Evolutionary conservation across 2,797 vertebrate genomes (phyloP).

Genomic region (Etheostoma perlongum): DNA sequence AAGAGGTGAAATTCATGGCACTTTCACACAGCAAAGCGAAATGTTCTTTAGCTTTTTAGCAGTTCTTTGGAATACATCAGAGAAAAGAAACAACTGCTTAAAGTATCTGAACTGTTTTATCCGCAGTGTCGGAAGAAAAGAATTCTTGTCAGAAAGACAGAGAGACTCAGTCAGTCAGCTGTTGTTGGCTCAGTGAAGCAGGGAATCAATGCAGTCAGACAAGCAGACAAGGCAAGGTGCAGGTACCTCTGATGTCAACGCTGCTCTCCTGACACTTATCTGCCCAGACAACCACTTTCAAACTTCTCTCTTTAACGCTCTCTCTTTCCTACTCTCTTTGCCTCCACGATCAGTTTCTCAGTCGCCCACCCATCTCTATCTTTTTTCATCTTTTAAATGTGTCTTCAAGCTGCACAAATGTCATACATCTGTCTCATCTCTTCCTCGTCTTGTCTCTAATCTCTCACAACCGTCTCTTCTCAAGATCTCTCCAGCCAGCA

Average conservation of each 20-base stretch:
- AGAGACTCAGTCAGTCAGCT: constrained; percentile 54
- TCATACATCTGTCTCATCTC: constrained; percentile 40
- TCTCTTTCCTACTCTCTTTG: constrained; percentile 14
- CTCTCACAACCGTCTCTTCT: constrained; percentile 48
- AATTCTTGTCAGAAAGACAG: constrained; percentile 21
- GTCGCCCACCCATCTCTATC: background rate
- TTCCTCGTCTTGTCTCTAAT: constrained; percentile 41
- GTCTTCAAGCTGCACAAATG: constrained; percentile 42
- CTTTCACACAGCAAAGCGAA: constrained; percentile 19
- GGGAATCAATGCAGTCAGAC: constrained; percentile 69
- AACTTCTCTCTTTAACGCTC: constrained; percentile 47
- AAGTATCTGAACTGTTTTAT: constrained; percentile 38
- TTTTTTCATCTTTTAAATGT: constrained; percentile 27
- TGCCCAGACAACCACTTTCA: constrained; percentile 63
- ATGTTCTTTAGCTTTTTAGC: constrained; percentile 41
- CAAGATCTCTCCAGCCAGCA: constrained; percentile 38
- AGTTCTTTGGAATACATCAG: constrained; percentile 29
- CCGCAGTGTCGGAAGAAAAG: constrained; percentile 3
- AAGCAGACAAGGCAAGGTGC: constrained; percentile 64
- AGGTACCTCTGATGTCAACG: constrained; percentile 67
- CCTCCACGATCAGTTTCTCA: constrained; percentile 38
- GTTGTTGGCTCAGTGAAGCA: constrained; percentile 62
- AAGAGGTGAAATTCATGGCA: constrained; percentile 18
- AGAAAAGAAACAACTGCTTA: constrained; percentile 32
- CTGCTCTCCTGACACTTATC: constrained; percentile 68